phyloP scores from a whole-genome alignment of 2,888 invertebrate genomes.

The Congeria kusceri region DNA sequence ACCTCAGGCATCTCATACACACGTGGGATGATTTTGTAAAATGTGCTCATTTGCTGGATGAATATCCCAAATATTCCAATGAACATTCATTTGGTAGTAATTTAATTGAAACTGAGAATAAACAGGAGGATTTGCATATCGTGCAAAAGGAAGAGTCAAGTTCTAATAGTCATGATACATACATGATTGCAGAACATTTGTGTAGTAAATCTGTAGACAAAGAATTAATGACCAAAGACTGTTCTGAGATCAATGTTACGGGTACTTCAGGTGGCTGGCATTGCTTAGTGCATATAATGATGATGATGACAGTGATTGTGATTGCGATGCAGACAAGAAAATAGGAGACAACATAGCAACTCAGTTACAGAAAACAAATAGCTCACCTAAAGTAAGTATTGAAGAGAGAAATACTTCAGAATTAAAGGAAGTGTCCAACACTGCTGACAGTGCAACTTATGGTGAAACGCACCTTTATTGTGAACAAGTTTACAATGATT shows the following conservation, averaged over 20 bases:
- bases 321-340: constrained; percentile 24
- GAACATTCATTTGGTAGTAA: background rate
- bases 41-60: constrained; percentile 4
- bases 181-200: background rate
- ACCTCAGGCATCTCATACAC: constrained; percentile 66
- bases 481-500: too few relatives aligned
- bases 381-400: too few relatives aligned
- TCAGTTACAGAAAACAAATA: background rate
- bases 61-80: background rate
- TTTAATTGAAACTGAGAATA: constrained; percentile 6
- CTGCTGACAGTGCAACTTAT: too few relatives aligned
- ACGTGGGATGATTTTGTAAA: constrained; percentile 70
- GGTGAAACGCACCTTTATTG: too few relatives aligned
- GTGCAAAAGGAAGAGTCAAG: too few relatives aligned
- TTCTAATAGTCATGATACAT: too few relatives aligned
- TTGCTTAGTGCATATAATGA: background rate
- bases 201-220: background rate
- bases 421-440: too few relatives aligned
- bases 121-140: background rate
- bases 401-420: too few relatives aligned
- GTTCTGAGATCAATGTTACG: background rate
- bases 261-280: background rate
- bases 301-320: constrained; percentile 16
- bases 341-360: background rate
- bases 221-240: background rate